Percentiles rank a stretch among this genome's conserved stretches.
phyloP scores from a whole-genome alignment of 2,797 vertebrate species.

The Eidolon dupreanum region DNA sequence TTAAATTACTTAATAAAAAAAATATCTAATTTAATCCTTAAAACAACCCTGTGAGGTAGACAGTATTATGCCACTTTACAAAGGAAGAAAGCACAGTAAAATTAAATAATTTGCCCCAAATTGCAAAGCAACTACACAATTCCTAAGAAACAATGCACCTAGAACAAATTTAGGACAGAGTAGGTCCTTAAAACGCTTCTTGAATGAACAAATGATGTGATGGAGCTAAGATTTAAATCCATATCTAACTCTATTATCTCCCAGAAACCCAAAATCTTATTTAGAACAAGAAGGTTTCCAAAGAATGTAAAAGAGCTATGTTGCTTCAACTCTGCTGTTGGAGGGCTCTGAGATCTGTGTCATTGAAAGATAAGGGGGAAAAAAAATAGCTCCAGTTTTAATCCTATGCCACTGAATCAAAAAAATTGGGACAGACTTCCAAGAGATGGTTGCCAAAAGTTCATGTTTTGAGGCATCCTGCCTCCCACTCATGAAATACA shows the following conservation, averaged over 20 bases:
- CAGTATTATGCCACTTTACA: not conserved
- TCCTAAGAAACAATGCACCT: not conserved
- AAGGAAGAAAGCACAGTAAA: not conserved
- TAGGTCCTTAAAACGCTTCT: not conserved
- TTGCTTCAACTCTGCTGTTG: not conserved
- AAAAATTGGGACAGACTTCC: not conserved
- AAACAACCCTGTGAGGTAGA: not conserved
- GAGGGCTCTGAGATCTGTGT: not conserved
- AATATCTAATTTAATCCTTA: not conserved
- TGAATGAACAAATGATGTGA: not conserved
- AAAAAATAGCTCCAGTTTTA: not conserved
- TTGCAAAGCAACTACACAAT: not conserved
- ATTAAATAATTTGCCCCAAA: not conserved
- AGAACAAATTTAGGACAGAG: constrained; percentile 6
- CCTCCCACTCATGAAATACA: not conserved
- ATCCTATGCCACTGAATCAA: not conserved
- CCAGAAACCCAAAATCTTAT: not conserved
- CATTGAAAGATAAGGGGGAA: not conserved
- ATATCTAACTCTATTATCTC: not conserved
- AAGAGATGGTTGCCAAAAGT: not conserved
- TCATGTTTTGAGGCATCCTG: not conserved
- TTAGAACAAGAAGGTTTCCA: not conserved
- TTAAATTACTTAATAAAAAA: not conserved
- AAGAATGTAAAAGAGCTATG: not conserved
- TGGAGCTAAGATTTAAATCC: not conserved